phyloP scores from a whole-genome alignment of 2,797 vertebrate genomes.

The Chiropotes sagulatus region DNA sequence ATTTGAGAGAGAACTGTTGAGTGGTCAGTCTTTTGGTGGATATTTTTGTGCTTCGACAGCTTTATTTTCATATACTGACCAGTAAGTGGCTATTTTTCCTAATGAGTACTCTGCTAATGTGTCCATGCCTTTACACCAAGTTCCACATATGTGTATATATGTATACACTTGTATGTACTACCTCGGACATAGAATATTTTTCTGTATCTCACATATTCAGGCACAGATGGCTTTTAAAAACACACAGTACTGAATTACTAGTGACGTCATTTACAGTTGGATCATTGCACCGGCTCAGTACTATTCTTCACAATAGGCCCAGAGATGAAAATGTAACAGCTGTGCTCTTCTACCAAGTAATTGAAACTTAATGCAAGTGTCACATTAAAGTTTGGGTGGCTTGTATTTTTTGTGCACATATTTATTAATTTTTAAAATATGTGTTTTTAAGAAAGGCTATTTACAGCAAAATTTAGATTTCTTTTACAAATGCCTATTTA shows the following conservation, averaged over 20 bases:
- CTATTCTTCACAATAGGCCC: not conserved
- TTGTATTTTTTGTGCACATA: not conserved
- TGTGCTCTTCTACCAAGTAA: not conserved
- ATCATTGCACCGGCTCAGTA: not conserved
- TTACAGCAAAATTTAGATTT: not conserved
- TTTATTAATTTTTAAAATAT: not conserved
- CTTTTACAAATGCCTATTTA: not conserved
- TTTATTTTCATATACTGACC: not conserved
- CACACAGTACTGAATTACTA: not conserved
- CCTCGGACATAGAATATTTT: not conserved
- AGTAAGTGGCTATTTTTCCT: not conserved
- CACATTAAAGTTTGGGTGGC: not conserved
- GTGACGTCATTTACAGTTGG: not conserved
- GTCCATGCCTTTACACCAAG: not conserved
- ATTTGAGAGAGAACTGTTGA: not conserved
- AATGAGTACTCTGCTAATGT: not conserved
- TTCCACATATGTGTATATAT: not conserved
- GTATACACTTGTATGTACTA: not conserved
- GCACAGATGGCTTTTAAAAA: not conserved
- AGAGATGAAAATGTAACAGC: not conserved
- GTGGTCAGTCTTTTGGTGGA: not conserved
- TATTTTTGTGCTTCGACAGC: not conserved
- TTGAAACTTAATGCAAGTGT: not conserved
- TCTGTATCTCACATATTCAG: not conserved
- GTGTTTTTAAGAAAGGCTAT: not conserved